Percentiles rank a stretch among this genome's conserved stretches.
phyloP scores from a whole-genome alignment of 2,888 invertebrate species.

The Netelia inedita region DNA sequence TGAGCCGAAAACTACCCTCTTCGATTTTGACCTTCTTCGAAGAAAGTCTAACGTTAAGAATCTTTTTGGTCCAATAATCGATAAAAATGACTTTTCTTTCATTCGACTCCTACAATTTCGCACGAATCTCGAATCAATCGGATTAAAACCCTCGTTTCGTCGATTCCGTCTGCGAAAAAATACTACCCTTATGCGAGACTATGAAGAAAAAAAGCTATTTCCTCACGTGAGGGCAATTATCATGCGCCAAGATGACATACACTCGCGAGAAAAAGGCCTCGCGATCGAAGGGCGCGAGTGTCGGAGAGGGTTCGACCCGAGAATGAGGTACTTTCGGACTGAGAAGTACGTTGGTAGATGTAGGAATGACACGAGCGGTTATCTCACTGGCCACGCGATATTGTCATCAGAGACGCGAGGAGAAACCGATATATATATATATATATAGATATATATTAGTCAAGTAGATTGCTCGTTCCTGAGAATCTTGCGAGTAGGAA shows the following conservation, averaged over 20 bases:
- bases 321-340: conserved; percentile 37
- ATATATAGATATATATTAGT: conserved; percentile 20
- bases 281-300: conserved; percentile 23
- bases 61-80: neutral
- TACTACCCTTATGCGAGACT: neutral
- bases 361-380: conserved; percentile 85
- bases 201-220: conserved; percentile 1
- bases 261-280: conserved; percentile 7
- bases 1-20: neutral
- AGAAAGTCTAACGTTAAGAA: neutral
- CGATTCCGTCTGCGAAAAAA: neutral
- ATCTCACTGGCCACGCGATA: conserved; percentile 85
- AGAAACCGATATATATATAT: conserved; percentile 54
- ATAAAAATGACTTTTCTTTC: neutral
- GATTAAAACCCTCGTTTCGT: neutral
- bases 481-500: conserved; percentile 39
- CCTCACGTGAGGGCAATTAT: conserved; percentile 11
- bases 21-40: neutral
- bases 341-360: conserved; percentile 82
- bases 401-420: conserved; percentile 83
- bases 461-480: conserved; percentile 24
- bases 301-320: conserved; percentile 14
- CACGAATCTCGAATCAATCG: neutral
- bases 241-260: neutral
- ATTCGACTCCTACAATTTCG: neutral